Conservation (phyloP, 2,797 vertebrate species). For the Botia almorhae region DNA sequence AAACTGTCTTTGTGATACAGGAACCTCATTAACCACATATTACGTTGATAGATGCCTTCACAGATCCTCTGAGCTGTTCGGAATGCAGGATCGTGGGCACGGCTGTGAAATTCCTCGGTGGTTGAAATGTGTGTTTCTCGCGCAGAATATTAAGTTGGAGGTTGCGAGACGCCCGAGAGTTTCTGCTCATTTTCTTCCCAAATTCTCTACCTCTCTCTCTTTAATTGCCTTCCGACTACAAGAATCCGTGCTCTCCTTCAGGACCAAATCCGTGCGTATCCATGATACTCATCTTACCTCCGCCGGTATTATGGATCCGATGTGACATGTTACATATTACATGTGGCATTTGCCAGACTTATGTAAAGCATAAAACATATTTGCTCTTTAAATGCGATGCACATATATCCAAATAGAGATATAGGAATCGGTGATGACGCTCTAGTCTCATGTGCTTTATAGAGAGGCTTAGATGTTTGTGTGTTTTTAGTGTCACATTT, state of each 20-base stretch:
- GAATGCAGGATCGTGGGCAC: constrained; percentile 29
- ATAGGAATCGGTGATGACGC: background rate
- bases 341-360: constrained; percentile 28
- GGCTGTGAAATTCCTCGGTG: constrained; percentile 50
- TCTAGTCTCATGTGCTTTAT: background rate
- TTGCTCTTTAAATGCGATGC: constrained; percentile 14
- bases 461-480: constrained; percentile 8
- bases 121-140: constrained; percentile 6
- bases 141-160: constrained; percentile 43
- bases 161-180: constrained; percentile 30
- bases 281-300: background rate
- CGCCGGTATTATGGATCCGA: background rate
- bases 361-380: constrained; percentile 13
- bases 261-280: constrained; percentile 4
- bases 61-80: constrained; percentile 52
- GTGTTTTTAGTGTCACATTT: constrained; percentile 29
- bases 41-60: constrained; percentile 54
- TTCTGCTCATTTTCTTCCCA: constrained; percentile 27
- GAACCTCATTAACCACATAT: constrained; percentile 58
- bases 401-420: constrained; percentile 17
- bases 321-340: background rate
- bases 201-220: constrained; percentile 16
- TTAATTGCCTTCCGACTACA: background rate
- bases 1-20: constrained; percentile 54
- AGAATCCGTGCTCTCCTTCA: background rate